phyloP scores from a whole-genome alignment of 2,113 vertebrate species.

The Cephalopterus ornatus region DNA sequence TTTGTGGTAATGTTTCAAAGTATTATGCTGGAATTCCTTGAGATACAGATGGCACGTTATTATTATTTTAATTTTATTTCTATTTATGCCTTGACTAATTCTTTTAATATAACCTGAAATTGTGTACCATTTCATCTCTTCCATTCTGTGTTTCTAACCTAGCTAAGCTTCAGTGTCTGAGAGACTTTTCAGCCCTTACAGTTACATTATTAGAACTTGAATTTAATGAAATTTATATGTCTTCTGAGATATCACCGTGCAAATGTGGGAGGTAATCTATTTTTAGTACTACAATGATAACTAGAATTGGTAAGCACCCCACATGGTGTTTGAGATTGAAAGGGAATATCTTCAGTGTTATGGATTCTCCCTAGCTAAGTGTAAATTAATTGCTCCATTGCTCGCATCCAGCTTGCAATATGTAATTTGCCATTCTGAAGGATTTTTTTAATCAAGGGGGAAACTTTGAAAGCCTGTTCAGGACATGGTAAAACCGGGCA shows the following conservation, averaged over 20 bases:
- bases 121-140: background rate
- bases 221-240: background rate
- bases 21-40: background rate
- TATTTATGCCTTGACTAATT: background rate
- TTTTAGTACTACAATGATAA: background rate
- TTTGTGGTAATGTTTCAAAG: background rate
- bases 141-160: background rate
- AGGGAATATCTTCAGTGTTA: background rate
- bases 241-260: background rate
- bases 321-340: background rate
- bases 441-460: background rate
- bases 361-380: background rate
- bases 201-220: background rate
- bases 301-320: background rate
- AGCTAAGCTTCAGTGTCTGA: background rate
- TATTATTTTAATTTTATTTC: background rate
- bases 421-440: background rate
- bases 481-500: background rate
- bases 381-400: background rate
- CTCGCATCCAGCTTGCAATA: background rate
- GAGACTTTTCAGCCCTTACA: background rate
- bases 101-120: background rate
- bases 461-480: background rate
- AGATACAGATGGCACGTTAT: rapidly evolving
- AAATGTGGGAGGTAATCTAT: background rate